phyloP scores from a whole-genome alignment of 2,113 vertebrate genomes.

The Dermatemys mawii region DNA sequence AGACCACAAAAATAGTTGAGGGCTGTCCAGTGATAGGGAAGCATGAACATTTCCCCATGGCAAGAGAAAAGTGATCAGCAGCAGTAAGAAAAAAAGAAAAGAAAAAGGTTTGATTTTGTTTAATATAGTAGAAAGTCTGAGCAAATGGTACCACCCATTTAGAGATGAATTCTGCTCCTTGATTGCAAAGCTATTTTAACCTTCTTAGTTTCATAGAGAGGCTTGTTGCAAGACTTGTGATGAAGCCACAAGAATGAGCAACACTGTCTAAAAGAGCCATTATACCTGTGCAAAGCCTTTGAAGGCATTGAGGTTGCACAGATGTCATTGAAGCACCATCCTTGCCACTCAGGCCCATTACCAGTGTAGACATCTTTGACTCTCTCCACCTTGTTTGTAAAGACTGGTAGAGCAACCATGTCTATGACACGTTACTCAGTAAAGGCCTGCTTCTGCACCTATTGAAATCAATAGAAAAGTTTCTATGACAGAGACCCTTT shows the following conservation, averaged over 20 bases:
- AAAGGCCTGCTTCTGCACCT: not conserved
- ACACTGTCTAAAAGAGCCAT: not conserved
- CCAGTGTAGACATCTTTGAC: not conserved
- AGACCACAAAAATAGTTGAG: not conserved
- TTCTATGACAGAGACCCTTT: no score
- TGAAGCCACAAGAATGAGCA: not conserved
- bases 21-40: not conserved
- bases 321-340: not conserved
- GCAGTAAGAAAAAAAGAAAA: not conserved
- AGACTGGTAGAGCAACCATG: not conserved
- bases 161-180: constrained; percentile 26
- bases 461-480: not conserved
- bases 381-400: not conserved
- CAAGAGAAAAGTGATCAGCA: not conserved
- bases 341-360: not conserved
- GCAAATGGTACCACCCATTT: constrained; percentile 65
- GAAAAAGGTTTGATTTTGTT: constrained; percentile 39
- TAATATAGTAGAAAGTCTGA: not conserved
- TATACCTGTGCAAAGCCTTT: not conserved
- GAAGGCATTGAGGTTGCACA: not conserved
- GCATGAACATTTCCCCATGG: not conserved
- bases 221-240: not conserved
- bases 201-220: constrained; percentile 20
- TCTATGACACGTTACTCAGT: not conserved
- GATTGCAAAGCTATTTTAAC: constrained; percentile 42